Conservation (phyloP, 2,113 vertebrate species). For the Coturnix japonica region DNA sequence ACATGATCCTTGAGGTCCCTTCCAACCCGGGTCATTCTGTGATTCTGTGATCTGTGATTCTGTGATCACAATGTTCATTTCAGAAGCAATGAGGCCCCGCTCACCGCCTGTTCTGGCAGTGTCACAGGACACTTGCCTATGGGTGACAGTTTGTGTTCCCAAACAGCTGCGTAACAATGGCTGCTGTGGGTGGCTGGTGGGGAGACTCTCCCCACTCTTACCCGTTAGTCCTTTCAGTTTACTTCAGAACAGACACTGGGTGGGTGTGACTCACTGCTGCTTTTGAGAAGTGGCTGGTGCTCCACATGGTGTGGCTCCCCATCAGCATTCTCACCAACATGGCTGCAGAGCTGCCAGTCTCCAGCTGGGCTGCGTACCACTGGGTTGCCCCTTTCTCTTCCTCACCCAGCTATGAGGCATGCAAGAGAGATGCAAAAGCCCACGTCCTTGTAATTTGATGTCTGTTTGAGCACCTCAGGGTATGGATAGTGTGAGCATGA, state of each 20-base stretch:
- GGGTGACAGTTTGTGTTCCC: rapidly evolving
- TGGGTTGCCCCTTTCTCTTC: neutral
- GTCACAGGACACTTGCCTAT: neutral
- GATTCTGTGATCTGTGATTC: no score
- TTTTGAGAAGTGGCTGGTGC: slow-evolving; percentile 19
- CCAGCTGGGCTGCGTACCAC: no score
- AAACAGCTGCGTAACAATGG: neutral
- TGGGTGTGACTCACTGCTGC: slow-evolving; percentile 13
- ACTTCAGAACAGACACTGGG: neutral
- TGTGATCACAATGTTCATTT: neutral
- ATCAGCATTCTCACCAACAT: rapidly evolving
- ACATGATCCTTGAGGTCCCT: no score
- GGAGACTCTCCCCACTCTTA: neutral
- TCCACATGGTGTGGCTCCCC: neutral
- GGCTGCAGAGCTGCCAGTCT: rapidly evolving
- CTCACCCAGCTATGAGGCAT: rapidly evolving
- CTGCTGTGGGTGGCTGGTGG: neutral
- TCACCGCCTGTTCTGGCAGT: neutral
- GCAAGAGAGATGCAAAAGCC: rapidly evolving
- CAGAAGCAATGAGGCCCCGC: neutral
- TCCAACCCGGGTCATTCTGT: no score
- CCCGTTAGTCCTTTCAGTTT: slow-evolving; percentile 35
- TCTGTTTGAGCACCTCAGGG: neutral
- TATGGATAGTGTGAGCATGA: slow-evolving; percentile 55
- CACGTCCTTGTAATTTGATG: neutral